Conservation (phyloP, 2,113 vertebrate species). For the Clarias batrachus region DNA sequence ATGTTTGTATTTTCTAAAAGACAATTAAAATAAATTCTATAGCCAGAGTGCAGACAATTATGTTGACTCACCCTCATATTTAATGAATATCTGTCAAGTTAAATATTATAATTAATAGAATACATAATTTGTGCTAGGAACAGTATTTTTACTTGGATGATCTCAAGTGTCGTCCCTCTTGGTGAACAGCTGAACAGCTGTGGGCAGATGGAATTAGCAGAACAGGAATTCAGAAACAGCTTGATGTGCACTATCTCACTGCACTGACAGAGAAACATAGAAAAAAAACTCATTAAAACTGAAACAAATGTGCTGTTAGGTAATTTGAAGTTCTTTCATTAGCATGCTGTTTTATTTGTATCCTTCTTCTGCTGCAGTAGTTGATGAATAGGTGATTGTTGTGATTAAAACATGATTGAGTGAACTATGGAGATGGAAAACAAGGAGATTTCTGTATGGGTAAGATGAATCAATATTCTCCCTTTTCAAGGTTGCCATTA, state of each 20-base stretch:
- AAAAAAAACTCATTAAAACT: constrained; percentile 21
- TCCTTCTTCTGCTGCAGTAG: neutral
- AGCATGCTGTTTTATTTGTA: neutral
- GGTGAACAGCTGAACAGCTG: constrained; percentile 52
- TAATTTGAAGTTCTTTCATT: constrained; percentile 1
- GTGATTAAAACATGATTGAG: neutral
- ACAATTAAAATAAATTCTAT: no score
- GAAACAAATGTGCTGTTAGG: constrained; percentile 9
- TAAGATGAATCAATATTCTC: constrained; percentile 12
- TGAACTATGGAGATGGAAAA: neutral
- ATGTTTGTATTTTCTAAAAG: no score
- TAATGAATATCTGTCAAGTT: neutral
- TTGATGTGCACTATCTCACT: constrained; percentile 3
- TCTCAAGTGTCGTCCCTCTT: constrained; percentile 49
- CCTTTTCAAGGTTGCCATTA: constrained; percentile 81
- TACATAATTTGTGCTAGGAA: neutral
- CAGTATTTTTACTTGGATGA: constrained; percentile 11
- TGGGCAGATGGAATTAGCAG: constrained; percentile 50
- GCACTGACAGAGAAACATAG: neutral
- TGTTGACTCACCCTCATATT: no score
- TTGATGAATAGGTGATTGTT: neutral
- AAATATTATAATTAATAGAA: neutral
- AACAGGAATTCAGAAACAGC: constrained; percentile 27
- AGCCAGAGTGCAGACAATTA: no score
- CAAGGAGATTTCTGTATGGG: neutral